Evolutionary conservation across 2,113 vertebrate species (phyloP), one percentile per base, ranked within the genome.

Genomic region (Bombycilla garrulus): DNA sequence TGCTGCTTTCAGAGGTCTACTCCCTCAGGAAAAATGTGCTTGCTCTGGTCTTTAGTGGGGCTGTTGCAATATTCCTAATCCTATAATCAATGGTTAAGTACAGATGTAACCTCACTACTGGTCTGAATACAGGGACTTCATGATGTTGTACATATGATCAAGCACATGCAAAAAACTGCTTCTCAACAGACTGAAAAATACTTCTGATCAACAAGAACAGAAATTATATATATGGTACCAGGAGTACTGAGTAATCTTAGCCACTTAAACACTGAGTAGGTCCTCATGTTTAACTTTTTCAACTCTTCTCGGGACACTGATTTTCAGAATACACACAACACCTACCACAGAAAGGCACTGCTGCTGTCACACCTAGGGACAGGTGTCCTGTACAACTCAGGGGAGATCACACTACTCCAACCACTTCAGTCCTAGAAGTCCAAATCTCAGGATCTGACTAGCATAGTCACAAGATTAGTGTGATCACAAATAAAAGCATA

Each of bases 11-110:
- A 92, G 79, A 78, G 71, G 53, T 82, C 91, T 76, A 86, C 77
- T 93, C 84, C 81, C 90, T 93, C 81, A 22, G 48, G 78, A 93
- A 95, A 93, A 88, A 96, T 91, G 90, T 84, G 78, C 56, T 93
- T 83, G 58, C 78, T 90, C 64, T 64, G 72, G 86, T 71, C 76
- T 94, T 82, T 35, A 26, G 35, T 53, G 42, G 16, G 29, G n/a
- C 50, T 93, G 71, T 85, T 78, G 54, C 48, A 91, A 80, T 69
- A 66, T 73, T 66, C 29, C 82, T n/a, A 70, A 74, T 31, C 44
- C 82, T 94, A 42, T 67, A 86, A 95, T 71, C 54, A 82, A 15
- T 16, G 3, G 18, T 15, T 10, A 74, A 91, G 50, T 20, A 66
- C 35, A 71, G 50, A 45, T 3, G 5, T 60, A 73, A 71, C 60